Conservation (phyloP, 2,888 invertebrate genomes). For the Tenthredo scrophulariae region DNA sequence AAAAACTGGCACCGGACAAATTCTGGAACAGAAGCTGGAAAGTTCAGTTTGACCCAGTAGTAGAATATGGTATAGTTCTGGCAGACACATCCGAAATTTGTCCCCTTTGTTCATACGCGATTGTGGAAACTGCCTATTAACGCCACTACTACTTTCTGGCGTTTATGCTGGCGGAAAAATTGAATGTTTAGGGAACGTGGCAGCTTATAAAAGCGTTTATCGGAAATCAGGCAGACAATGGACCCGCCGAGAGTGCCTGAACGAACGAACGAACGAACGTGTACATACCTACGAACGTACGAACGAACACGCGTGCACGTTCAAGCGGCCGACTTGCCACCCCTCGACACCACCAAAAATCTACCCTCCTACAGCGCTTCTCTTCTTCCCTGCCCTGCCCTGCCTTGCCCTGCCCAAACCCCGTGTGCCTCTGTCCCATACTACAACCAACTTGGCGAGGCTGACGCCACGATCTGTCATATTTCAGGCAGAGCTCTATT, state of each 20-base stretch:
- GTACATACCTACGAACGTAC: slow-evolving; percentile 52
- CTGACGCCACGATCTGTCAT: slow-evolving; percentile 64
- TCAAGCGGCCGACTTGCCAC: slow-evolving; percentile 41
- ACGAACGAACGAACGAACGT: slow-evolving; percentile 56
- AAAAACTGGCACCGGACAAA: slow-evolving; percentile 27
- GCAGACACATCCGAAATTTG: slow-evolving; percentile 9
- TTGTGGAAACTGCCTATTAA: slow-evolving; percentile 36
- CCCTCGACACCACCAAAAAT: slow-evolving; percentile 41
- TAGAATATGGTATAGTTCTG: slow-evolving; percentile 50
- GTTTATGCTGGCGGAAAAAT: slow-evolving; percentile 51
- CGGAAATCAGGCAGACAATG: slow-evolving; percentile 56
- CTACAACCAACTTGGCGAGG: slow-evolving; percentile 39
- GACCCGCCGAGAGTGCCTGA: slow-evolving; percentile 46
- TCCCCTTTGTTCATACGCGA: slow-evolving; percentile 37
- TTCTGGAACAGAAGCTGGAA: slow-evolving; percentile 34
- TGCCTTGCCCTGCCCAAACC: neutral
- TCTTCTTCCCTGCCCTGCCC: neutral
- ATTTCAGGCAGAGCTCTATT: slow-evolving; percentile 64
- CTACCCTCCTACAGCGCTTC: slow-evolving; percentile 29
- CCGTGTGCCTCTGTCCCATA: slow-evolving; percentile 15
- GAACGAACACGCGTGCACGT: slow-evolving; percentile 54
- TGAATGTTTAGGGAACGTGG: slow-evolving; percentile 56
- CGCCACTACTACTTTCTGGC: slow-evolving; percentile 42
- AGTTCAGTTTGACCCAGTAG: slow-evolving; percentile 47
- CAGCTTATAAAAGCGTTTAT: slow-evolving; percentile 58